Percentiles rank a stretch among this genome's conserved stretches.
These are phyloP conservation scores for Cantharis flavilabris DNA, from an alignment of 2,888 invertebrate species.

Conservation along the genomic window DNA sequence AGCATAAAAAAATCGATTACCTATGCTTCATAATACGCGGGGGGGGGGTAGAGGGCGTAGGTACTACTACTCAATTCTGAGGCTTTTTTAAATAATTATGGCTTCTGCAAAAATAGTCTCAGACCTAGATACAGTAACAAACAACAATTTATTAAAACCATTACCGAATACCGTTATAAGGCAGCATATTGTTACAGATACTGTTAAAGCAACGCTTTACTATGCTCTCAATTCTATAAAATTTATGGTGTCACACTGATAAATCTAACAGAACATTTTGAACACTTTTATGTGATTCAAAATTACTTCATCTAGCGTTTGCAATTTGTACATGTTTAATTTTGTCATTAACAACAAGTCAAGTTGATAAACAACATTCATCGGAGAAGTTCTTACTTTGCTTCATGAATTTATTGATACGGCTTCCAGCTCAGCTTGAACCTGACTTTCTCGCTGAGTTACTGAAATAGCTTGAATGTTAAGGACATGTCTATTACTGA, in stretches of 20 bases:
- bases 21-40: background rate
- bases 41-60: background rate
- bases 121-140: background rate
- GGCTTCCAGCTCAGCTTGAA: background rate
- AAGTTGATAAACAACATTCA: background rate
- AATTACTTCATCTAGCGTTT: background rate
- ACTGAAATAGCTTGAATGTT: background rate
- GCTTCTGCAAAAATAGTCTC: background rate
- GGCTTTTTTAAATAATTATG: background rate
- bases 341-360: background rate
- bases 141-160: constrained; percentile 1
- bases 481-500: no score
- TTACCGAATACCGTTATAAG: constrained; percentile 14
- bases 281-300: background rate
- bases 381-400: background rate
- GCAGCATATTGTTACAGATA: constrained; percentile 23
- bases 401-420: background rate
- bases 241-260: background rate
- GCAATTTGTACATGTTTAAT: background rate
- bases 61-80: no score
- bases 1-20: background rate
- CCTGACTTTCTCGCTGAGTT: background rate
- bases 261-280: constrained; percentile 1
- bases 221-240: constrained; percentile 18
- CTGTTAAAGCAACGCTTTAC: constrained; percentile 19